Base-by-base conservation (phyloP, 2,113 vertebrate species). In the Oxyruncus cristatus region DNA sequence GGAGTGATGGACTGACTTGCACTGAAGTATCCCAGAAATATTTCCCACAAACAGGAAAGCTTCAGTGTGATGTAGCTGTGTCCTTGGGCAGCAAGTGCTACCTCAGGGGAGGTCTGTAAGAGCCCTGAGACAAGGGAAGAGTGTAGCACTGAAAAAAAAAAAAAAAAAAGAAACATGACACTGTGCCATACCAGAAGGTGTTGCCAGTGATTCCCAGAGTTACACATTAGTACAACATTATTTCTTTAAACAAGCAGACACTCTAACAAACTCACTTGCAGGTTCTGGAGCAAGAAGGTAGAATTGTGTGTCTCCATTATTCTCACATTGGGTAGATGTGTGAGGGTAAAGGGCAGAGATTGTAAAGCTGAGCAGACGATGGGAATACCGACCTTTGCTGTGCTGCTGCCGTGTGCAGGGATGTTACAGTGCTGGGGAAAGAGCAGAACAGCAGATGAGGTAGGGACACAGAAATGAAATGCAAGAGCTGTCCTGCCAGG, bases 351-450 rank as follows among this genome's bases (percentile, higher is more conserved):
- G 92, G 93, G 74, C 81, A 94, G 74, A 12, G 74, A 12, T 6
- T 82, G 77, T 61, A 85, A 68, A 77, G 26, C 11, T 6, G 58
- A 72, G 49, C 59, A 89, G 91, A 79, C 88, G 26, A 66, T 75
- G 78, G 67, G 73, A 73, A 80, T 37, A 70, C 35, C 3, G 28
- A 76, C 89, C 89, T 96, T 92, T 95, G 86, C 76, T 72, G 26
- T 0, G 2, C 56, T 53, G 63, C 81, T 46, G 11, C 42, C 8
- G 0, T 4, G 11, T 19, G 39, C 72, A 67, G 50, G 39, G 11
- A 19, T 21, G 68, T 49, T n/a, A 26, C 20, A 37, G 55, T 37
- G 85, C n/a, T 41, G 28, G 82, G 46, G 22, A 73, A 19, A 6
- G 55, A 41, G 65, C 50, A 24, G 84, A 73, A 6, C 76, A 72